Conservation (phyloP, 2,113 vertebrate species). For the Puntigrus tetrazona region DNA sequence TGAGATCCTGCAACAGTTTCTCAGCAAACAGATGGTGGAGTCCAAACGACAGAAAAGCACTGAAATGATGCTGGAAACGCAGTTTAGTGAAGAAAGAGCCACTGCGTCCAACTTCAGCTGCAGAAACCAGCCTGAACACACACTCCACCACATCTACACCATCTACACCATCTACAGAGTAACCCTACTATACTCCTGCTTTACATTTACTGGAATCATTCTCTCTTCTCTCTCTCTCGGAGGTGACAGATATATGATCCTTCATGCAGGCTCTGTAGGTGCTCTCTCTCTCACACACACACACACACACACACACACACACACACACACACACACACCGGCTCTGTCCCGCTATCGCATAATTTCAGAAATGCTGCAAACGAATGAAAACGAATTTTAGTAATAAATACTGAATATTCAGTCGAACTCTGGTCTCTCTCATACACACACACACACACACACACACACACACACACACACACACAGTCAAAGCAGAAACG, state of each 20-base stretch:
- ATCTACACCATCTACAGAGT: not conserved
- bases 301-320: too few species aligned
- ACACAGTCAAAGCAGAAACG: not conserved
- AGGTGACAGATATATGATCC: not conserved
- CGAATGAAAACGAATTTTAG: not conserved
- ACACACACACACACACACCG: not conserved
- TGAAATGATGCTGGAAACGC: not conserved
- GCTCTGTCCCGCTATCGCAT: not conserved
- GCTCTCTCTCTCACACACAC: not conserved
- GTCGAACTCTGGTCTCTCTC: not conserved
- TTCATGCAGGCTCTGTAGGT: not conserved
- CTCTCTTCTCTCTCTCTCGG: not conserved
- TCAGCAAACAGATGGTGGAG: not conserved
- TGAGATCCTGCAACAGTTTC: not conserved
- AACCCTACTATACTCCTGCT: not conserved
- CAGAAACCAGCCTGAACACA: not conserved
- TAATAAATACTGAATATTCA: not conserved
- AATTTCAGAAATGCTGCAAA: conserved; percentile 3
- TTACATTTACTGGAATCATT: not conserved
- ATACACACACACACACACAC: not conserved
- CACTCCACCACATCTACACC: not conserved
- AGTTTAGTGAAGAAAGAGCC: not conserved
- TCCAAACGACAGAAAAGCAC: not conserved
- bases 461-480: not conserved
- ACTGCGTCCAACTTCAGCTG: not conserved